These are phyloP conservation scores for Xestobium rufovillosum DNA, from an alignment of 2,888 invertebrate species.

Conservation along the genomic window DNA sequence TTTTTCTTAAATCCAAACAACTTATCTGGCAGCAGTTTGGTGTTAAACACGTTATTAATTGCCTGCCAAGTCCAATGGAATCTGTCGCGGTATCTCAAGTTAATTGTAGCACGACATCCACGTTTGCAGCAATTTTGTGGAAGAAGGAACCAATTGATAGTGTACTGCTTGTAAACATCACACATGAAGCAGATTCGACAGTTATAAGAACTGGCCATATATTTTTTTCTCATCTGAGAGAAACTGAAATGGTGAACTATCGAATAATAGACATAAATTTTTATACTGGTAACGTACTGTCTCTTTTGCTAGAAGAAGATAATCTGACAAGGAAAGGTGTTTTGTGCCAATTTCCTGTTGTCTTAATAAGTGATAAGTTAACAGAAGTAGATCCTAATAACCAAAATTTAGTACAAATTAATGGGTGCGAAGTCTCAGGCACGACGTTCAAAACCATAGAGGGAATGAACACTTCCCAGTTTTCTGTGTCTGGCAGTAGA, in stretches of 20 bases:
- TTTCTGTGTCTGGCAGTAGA: constrained; percentile 79
- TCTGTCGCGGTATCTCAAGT: constrained; percentile 44
- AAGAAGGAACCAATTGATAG: constrained; percentile 40
- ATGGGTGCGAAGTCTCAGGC: constrained; percentile 49
- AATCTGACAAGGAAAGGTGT: constrained; percentile 32
- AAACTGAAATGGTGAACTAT: too few species aligned
- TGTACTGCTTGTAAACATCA: constrained; percentile 48
- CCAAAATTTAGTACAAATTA: constrained; percentile 42
- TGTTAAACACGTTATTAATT: constrained; percentile 46
- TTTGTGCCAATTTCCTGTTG: constrained; percentile 31
- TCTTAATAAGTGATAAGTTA: constrained; percentile 35
- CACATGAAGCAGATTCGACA: constrained; percentile 42
- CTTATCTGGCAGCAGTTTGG: constrained; percentile 58
- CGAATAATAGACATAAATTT: constrained; percentile 65
- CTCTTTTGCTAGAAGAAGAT: constrained; percentile 59
- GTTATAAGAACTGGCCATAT: constrained; percentile 48
- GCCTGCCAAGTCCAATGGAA: constrained; percentile 25
- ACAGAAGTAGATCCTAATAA: constrained; percentile 22
- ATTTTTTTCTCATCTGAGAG: constrained; percentile 44
- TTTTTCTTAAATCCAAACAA: constrained; percentile 60
- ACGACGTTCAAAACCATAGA: constrained; percentile 55
- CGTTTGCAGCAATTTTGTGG: too few species aligned
- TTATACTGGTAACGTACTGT: constrained; percentile 64
- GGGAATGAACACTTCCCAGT: constrained; percentile 56
- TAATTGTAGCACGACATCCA: constrained; percentile 46